Evolutionary conservation across 2,797 vertebrate genomes (phyloP).

Genomic region (Labroides dimidiatus): DNA sequence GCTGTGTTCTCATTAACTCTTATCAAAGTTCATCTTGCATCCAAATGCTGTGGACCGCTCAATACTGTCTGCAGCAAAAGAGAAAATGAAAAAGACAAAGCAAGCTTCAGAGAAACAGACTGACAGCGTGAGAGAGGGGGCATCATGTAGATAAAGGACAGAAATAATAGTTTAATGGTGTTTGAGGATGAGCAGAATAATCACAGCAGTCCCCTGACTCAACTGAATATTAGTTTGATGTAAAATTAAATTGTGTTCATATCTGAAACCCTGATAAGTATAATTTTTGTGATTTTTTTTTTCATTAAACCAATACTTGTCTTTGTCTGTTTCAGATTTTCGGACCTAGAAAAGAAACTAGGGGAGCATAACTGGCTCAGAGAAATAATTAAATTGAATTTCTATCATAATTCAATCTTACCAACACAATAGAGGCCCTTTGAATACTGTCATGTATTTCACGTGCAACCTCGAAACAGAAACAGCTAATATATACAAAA

Average conservation of each 20-base stretch:
- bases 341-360: slow-evolving; percentile 30
- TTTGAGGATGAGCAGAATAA: slow-evolving; percentile 66
- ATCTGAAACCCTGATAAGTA: slow-evolving; percentile 61
- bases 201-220: slow-evolving; percentile 55
- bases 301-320: slow-evolving; percentile 40
- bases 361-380: slow-evolving; percentile 33
- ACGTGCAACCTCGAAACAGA: slow-evolving; percentile 42
- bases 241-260: slow-evolving; percentile 65
- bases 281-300: slow-evolving; percentile 31
- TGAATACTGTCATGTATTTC: slow-evolving; percentile 12
- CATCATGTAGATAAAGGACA: slow-evolving; percentile 63
- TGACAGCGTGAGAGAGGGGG: slow-evolving; percentile 16
- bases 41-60: slow-evolving; percentile 79
- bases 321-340: slow-evolving; percentile 45
- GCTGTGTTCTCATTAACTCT: slow-evolving; percentile 87
- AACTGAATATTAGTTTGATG: slow-evolving; percentile 65
- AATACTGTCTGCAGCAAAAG: slow-evolving; percentile 65
- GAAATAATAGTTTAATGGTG: slow-evolving; percentile 78
- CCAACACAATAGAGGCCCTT: slow-evolving; percentile 28
- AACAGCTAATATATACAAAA: slow-evolving; percentile 27
- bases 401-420: slow-evolving; percentile 52
- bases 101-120: slow-evolving; percentile 16
- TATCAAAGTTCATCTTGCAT: slow-evolving; percentile 89
- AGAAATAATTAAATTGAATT: slow-evolving; percentile 56
- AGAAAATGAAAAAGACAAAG: slow-evolving; percentile 75